phyloP scores from a whole-genome alignment of 2,113 vertebrate species.

The Stegostoma tigrinum region DNA sequence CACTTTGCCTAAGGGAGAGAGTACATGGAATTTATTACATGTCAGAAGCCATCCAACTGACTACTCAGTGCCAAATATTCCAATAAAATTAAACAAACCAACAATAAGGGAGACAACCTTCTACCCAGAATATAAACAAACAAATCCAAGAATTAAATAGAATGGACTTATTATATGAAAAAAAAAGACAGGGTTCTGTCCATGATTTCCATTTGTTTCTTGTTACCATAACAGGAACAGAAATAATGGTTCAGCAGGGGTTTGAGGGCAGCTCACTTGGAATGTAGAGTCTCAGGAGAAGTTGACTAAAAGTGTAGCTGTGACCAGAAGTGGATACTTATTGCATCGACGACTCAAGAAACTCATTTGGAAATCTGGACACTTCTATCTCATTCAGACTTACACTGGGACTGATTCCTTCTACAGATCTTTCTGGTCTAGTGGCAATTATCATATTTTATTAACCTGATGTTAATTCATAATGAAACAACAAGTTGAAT shows the following conservation, averaged over 20 bases:
- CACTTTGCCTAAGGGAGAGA: neutral
- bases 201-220: neutral
- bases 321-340: neutral
- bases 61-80: neutral
- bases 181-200: neutral
- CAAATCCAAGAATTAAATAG: neutral
- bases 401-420: neutral
- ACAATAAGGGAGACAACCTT: neutral
- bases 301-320: neutral
- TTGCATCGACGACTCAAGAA: neutral
- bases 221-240: neutral
- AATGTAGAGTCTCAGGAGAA: neutral
- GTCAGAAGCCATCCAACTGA: neutral
- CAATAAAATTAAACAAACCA: conserved; percentile 16
- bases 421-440: neutral
- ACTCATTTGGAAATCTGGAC: neutral
- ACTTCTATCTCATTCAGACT: neutral
- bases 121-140: neutral
- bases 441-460: neutral
- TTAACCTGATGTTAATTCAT: neutral
- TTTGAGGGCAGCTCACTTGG: neutral
- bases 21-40: neutral
- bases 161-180: neutral
- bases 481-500: neutral
- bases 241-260: neutral